These are phyloP conservation scores for Nymphicus hollandicus DNA, from an alignment of 2,113 vertebrate genomes.

Conservation along the genomic window DNA sequence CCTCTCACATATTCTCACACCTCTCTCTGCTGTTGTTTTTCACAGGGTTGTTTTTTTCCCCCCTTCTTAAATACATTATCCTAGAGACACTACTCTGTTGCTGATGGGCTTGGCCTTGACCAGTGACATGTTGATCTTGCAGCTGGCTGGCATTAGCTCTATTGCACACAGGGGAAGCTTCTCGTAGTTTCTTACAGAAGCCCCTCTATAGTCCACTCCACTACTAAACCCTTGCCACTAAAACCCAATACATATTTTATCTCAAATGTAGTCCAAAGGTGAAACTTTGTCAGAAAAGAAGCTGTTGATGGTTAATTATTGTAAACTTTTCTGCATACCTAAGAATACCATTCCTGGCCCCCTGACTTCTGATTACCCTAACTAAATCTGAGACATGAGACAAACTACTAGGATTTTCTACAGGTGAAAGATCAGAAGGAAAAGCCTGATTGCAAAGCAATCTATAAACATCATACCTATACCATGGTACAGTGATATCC, in stretches of 20 bases:
- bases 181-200: not conserved
- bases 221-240: not conserved
- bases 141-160: not conserved
- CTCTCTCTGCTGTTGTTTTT: not conserved
- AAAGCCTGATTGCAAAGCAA: not conserved
- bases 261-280: not conserved
- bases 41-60: rapidly evolving
- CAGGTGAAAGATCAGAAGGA: not conserved
- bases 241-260: not conserved
- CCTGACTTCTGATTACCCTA: not conserved
- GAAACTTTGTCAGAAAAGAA: not conserved
- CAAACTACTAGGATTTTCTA: not conserved
- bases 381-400: not conserved
- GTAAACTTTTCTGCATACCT: not conserved
- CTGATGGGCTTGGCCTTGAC: not conserved
- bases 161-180: not conserved
- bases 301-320: not conserved
- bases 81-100: not conserved
- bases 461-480: not conserved
- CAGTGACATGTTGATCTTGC: not conserved
- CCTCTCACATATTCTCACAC: not conserved
- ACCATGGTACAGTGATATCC: not conserved
- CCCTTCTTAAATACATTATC: not conserved
- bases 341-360: not conserved
- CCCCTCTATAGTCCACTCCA: too few relatives aligned